phyloP scores from a whole-genome alignment of 1,140 invertebrate genomes.

The Drosophila lacertosa region DNA sequence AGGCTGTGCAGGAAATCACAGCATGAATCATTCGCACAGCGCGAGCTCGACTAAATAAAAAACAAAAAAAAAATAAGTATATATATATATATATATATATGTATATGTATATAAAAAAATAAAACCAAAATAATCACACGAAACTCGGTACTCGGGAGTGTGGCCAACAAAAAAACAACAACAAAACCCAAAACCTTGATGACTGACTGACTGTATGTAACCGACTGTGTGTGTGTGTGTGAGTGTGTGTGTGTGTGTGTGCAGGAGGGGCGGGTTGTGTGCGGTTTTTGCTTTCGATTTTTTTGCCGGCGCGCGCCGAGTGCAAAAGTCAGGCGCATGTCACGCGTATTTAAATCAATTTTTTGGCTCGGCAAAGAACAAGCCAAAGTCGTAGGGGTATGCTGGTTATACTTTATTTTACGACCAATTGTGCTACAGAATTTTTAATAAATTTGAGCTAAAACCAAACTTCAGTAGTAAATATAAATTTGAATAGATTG shows the following conservation, averaged over 20 bases:
- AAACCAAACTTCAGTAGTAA: too few species aligned
- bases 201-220: slow-evolving; percentile 29
- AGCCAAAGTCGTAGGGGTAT: slow-evolving; percentile 8
- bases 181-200: slow-evolving; percentile 27
- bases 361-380: slow-evolving; percentile 29
- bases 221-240: slow-evolving; percentile 27
- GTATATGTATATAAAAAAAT: too few species aligned
- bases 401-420: slow-evolving; percentile 5
- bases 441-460: not conserved
- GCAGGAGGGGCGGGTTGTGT: slow-evolving; percentile 14
- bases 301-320: slow-evolving; percentile 55
- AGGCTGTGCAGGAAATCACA: slow-evolving; percentile 76
- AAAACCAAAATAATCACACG: slow-evolving; percentile 73
- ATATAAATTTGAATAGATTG: too few species aligned
- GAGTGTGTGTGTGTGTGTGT: slow-evolving; percentile 27
- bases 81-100: too few species aligned
- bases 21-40: slow-evolving; percentile 74
- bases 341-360: slow-evolving; percentile 79
- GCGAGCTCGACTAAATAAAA: slow-evolving; percentile 47
- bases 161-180: slow-evolving; percentile 29
- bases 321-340: slow-evolving; percentile 80
- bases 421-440: slow-evolving; percentile 14
- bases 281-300: slow-evolving; percentile 49
- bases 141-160: slow-evolving; percentile 51
- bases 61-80: slow-evolving; percentile 22